Conservation (phyloP, 2,113 vertebrate species). For the Dipodomys ordii region DNA sequence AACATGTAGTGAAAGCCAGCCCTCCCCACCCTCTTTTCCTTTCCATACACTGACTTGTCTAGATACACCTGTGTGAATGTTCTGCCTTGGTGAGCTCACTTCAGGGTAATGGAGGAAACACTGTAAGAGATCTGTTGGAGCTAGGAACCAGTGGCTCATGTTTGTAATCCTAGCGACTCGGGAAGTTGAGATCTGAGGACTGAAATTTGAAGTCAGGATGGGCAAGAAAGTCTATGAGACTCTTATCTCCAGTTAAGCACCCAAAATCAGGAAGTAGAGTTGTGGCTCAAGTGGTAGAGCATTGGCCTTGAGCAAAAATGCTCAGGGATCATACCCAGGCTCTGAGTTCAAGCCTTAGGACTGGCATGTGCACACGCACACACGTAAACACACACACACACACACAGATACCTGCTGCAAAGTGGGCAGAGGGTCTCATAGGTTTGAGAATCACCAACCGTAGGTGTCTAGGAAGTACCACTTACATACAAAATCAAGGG, state of each 20-base stretch:
- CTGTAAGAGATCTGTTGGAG: background rate
- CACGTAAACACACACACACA: too few relatives aligned
- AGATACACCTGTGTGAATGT: background rate
- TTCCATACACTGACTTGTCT: background rate
- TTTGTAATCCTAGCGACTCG: too few relatives aligned
- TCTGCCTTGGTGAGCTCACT: background rate
- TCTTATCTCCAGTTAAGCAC: too few relatives aligned
- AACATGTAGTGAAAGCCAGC: conserved; percentile 42
- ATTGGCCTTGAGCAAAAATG: too few relatives aligned
- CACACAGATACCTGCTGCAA: background rate
- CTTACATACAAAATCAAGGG: background rate
- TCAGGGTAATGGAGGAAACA: background rate
- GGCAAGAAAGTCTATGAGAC: too few relatives aligned
- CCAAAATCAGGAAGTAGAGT: too few relatives aligned
- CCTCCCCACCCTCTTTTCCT: background rate
- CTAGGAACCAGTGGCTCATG: background rate
- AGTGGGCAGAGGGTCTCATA: background rate
- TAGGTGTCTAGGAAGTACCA: background rate
- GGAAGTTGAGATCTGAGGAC: too few relatives aligned
- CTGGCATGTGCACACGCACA: too few relatives aligned
- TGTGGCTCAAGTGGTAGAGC: too few relatives aligned
- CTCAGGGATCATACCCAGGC: too few relatives aligned
- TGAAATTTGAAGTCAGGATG: too few relatives aligned
- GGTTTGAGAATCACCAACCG: background rate
- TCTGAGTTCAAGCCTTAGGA: too few relatives aligned